Percentiles rank a stretch among this genome's conserved stretches.
Evolutionary conservation across 2,113 vertebrate species (phyloP).

Genomic region (Myiopsitta monachus): DNA sequence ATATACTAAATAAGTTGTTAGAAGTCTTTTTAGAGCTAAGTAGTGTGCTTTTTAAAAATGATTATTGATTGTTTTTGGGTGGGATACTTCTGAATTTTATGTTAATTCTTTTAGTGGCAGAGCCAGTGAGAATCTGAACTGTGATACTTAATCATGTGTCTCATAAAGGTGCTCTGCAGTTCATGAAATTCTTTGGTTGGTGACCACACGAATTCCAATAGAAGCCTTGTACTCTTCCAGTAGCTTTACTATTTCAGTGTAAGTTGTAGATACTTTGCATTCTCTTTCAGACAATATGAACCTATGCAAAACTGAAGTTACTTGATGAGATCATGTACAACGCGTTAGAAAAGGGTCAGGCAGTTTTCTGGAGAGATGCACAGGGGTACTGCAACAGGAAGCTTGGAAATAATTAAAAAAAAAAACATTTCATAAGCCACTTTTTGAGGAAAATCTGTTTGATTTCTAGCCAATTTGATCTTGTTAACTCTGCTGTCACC

Average conservation of each 20-base stretch:
- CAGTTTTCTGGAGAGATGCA: rapidly evolving
- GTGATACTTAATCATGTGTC: background rate
- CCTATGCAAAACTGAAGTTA: background rate
- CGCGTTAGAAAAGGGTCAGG: background rate
- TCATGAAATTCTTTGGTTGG: background rate
- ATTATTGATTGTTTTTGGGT: background rate
- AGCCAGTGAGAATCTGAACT: background rate
- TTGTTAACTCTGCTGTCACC: background rate
- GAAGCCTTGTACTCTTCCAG: background rate
- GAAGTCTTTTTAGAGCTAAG: background rate
- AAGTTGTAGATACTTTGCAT: background rate
- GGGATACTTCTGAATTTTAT: background rate
- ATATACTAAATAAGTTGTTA: background rate
- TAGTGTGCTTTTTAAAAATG: background rate
- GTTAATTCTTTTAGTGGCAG: background rate
- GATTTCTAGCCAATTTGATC: background rate
- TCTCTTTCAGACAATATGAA: background rate
- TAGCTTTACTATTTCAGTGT: background rate
- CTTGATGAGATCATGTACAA: background rate
- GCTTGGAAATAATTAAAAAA: background rate
- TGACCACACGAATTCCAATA: background rate
- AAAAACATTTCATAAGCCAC: background rate
- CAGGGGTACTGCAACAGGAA: background rate
- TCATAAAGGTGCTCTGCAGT: background rate
- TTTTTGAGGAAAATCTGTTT: background rate